These are phyloP conservation scores for Lottia gigantea DNA, from an alignment of 2,888 invertebrate genomes.

Conservation along the genomic window DNA sequence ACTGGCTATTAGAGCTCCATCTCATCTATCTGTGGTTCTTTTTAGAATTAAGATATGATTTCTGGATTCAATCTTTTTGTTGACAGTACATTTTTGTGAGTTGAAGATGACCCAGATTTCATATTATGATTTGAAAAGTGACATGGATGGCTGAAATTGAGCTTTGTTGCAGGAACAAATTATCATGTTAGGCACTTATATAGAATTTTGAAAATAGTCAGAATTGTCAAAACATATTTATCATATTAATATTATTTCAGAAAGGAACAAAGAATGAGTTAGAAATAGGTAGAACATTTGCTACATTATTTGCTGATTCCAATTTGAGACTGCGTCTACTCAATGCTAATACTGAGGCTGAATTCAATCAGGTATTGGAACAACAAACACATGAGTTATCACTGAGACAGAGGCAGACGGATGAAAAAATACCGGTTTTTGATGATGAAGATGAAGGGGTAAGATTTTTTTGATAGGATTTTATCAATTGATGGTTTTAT, in stretches of 20 bases:
- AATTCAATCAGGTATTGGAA: slow-evolving; percentile 71
- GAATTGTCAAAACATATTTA: no score
- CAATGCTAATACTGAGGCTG: slow-evolving; percentile 71
- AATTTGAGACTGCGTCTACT: slow-evolving; percentile 72
- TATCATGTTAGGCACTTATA: no score
- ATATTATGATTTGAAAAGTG: not conserved
- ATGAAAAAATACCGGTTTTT: slow-evolving; percentile 17
- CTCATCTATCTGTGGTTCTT: not conserved
- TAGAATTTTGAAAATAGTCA: no score
- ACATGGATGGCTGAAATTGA: not conserved
- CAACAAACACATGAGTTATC: slow-evolving; percentile 69
- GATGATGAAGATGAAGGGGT: slow-evolving; percentile 20
- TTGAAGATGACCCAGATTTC: not conserved
- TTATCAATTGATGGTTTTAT: not conserved
- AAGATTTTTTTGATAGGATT: not conserved
- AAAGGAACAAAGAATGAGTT: slow-evolving; percentile 72
- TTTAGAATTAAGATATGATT: no score
- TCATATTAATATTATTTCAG: slow-evolving; percentile 29
- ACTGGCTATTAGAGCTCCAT: not conserved
- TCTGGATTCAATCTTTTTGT: no score
- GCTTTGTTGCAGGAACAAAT: no score
- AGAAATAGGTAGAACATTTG: slow-evolving; percentile 74
- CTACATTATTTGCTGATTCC: slow-evolving; percentile 74
- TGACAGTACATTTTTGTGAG: not conserved
- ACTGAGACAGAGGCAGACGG: slow-evolving; percentile 18